Conservation (phyloP, 2,797 vertebrate genomes). For the Sparidentex hasta region DNA sequence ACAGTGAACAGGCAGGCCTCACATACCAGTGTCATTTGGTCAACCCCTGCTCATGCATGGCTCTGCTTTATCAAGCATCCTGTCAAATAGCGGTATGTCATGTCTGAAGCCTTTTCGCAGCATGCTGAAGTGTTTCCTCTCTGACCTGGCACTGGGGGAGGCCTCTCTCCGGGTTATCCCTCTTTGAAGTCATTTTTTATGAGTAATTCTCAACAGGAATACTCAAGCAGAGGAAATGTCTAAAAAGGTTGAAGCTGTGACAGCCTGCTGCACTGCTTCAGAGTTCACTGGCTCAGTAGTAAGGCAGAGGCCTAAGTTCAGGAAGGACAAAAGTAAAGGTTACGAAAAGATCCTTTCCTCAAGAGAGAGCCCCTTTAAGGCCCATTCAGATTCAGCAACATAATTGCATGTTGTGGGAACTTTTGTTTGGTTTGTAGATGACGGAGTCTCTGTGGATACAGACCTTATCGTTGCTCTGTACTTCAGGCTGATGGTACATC, state of each 20-base stretch:
- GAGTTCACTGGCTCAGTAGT: slow-evolving; percentile 43
- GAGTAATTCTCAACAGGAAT: slow-evolving; percentile 78
- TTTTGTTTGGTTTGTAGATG: background rate
- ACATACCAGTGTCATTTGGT: slow-evolving; percentile 65
- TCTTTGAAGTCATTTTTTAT: slow-evolving; percentile 83
- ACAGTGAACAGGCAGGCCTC: slow-evolving; percentile 58
- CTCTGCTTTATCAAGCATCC: slow-evolving; percentile 61
- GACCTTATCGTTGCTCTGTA: background rate
- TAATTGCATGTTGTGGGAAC: background rate
- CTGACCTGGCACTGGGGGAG: slow-evolving; percentile 59
- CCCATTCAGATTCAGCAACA: background rate
- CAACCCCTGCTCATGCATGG: slow-evolving; percentile 49
- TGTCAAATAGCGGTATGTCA: slow-evolving; percentile 74
- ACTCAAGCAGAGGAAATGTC: slow-evolving; percentile 71
- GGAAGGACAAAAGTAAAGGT: slow-evolving; percentile 32
- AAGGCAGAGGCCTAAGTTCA: background rate
- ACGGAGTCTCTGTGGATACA: background rate
- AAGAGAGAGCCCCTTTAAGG: background rate
- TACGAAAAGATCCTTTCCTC: slow-evolving; percentile 17
- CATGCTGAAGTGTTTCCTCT: slow-evolving; percentile 54
- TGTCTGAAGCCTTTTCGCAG: slow-evolving; percentile 47
- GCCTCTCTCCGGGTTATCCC: slow-evolving; percentile 62
- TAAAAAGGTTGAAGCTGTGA: slow-evolving; percentile 71
- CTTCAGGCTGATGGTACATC: background rate
- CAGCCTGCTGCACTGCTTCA: slow-evolving; percentile 35